A percentile compares a stretch with the other conserved stretches of the same genome.
These are phyloP conservation scores for Laterallus jamaicensis DNA, from an alignment of 2,113 vertebrate species.

Conservation along the genomic window DNA sequence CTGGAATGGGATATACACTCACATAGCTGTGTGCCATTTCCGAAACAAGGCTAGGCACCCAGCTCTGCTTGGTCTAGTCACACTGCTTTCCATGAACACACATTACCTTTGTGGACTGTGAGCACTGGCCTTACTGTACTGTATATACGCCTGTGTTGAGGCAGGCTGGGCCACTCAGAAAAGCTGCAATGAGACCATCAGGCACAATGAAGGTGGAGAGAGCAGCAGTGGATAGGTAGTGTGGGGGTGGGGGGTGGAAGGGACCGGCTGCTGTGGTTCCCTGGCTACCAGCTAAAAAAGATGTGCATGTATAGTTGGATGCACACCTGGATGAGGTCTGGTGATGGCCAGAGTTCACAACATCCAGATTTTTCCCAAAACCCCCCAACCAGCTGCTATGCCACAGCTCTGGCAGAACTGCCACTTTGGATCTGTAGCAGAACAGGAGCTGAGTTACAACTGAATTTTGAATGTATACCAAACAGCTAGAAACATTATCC, in stretches of 20 bases:
- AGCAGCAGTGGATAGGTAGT: not conserved
- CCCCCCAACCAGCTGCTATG: not conserved
- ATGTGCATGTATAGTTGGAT: not conserved
- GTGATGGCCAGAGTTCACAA: not conserved
- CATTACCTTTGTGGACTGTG: no score
- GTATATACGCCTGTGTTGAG: rapidly evolving
- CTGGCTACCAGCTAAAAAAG: not conserved
- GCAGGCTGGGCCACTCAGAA: not conserved
- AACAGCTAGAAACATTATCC: not conserved
- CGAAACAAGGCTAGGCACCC: not conserved
- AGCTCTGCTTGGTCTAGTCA: not conserved
- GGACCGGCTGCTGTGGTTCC: not conserved
- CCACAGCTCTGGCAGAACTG: not conserved
- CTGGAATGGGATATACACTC: not conserved
- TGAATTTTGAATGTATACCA: not conserved
- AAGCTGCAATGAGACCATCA: not conserved
- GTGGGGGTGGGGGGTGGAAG: not conserved
- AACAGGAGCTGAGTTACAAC: not conserved
- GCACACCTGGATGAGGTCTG: not conserved
- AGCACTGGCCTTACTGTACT: not conserved
- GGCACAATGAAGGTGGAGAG: not conserved
- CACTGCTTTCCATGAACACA: not conserved
- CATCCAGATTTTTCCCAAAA: not conserved
- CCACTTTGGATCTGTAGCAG: not conserved
- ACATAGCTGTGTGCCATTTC: not conserved